A percentile compares a stretch with the other conserved stretches of the same genome.
These are phyloP conservation scores for Sinosuthora webbiana DNA, from an alignment of 2,113 vertebrate genomes.

Conservation along the genomic window DNA sequence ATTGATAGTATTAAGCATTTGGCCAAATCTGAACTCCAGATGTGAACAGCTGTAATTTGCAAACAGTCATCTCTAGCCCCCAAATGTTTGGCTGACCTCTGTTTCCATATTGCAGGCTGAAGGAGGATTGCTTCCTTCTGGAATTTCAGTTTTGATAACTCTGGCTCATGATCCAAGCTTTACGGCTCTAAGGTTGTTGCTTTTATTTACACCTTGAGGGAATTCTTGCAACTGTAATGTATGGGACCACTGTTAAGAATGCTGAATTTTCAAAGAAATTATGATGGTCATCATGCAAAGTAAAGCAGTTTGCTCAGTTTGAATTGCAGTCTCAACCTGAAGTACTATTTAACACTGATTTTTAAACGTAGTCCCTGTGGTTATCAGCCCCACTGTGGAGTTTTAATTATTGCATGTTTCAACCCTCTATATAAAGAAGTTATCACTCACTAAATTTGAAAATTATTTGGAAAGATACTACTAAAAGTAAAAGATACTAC, in stretches of 20 bases:
- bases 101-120: conserved; percentile 11
- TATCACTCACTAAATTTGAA: background rate
- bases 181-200: background rate
- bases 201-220: background rate
- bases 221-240: background rate
- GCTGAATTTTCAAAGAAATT: background rate
- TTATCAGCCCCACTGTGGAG: background rate
- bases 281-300: background rate
- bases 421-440: background rate
- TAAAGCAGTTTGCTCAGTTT: background rate
- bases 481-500: background rate
- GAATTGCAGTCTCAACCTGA: background rate
- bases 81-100: conserved; percentile 43
- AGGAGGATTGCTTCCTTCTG: conserved; percentile 29
- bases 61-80: conserved; percentile 6
- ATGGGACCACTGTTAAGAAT: background rate
- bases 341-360: background rate
- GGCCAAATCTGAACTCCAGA: conserved; percentile 27
- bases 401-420: background rate
- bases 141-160: conserved; percentile 19
- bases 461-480: background rate
- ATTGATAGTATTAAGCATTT: background rate
- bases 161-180: background rate
- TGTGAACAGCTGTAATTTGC: conserved; percentile 40
- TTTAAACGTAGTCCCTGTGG: background rate